Percentiles rank a stretch among this genome's conserved stretches.
These are phyloP conservation scores for Epinephelus malabaricus DNA, from an alignment of 2,797 vertebrate species.

Conservation along the genomic window DNA sequence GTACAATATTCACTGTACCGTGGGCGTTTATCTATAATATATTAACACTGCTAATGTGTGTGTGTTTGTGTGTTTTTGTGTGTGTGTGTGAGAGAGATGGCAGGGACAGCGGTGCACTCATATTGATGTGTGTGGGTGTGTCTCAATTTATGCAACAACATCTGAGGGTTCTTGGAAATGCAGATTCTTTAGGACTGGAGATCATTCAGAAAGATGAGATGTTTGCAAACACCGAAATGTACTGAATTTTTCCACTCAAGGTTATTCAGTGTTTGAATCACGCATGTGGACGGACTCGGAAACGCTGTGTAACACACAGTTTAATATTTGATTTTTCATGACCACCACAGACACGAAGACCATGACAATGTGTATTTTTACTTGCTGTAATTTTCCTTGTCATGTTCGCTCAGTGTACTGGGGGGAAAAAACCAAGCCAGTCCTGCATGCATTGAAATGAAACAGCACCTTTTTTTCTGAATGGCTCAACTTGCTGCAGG, in stretches of 20 bases:
- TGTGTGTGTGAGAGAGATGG: slow-evolving; percentile 28
- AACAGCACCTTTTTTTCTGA: slow-evolving; percentile 63
- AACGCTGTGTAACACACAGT: background rate
- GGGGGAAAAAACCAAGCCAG: slow-evolving; percentile 27
- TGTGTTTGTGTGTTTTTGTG: slow-evolving; percentile 35
- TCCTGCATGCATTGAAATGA: slow-evolving; percentile 59
- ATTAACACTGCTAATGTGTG: slow-evolving; percentile 58
- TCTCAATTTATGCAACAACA: slow-evolving; percentile 77
- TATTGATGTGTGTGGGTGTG: slow-evolving; percentile 76
- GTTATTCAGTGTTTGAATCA: slow-evolving; percentile 41
- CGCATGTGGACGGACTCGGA: background rate
- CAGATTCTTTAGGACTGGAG: slow-evolving; percentile 49
- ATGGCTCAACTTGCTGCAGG: slow-evolving; percentile 55
- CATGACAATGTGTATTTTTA: slow-evolving; percentile 17
- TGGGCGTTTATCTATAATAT: slow-evolving; percentile 73
- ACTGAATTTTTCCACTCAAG: slow-evolving; percentile 28
- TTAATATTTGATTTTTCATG: slow-evolving; percentile 15
- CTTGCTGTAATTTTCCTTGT: slow-evolving; percentile 53
- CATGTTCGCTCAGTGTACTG: slow-evolving; percentile 33
- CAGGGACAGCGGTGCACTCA: slow-evolving; percentile 50
- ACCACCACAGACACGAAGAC: background rate
- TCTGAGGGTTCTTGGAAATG: slow-evolving; percentile 51
- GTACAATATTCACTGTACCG: slow-evolving; percentile 55
- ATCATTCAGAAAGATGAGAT: slow-evolving; percentile 39
- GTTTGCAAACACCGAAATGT: slow-evolving; percentile 25